Evolutionary conservation across 2,797 vertebrate genomes (phyloP), one percentile per base, ranked within the genome.

Genomic region (Anomalospiza imberbis): DNA sequence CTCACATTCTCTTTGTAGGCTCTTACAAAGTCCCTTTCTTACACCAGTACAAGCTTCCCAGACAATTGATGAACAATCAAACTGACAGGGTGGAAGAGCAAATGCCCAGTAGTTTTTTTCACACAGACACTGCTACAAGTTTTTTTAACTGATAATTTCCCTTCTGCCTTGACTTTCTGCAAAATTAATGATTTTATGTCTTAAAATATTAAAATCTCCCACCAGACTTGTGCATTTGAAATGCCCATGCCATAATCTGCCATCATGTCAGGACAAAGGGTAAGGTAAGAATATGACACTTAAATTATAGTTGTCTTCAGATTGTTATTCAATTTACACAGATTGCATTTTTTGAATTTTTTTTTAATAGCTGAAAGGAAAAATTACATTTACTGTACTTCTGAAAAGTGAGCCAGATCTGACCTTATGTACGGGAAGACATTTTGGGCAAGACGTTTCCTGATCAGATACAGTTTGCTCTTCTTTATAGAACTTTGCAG

Each of bases 111-210:
- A 81, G 93, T 93, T 94, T 91, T 96, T 97, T 95, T 91, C 88
- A 88, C 48, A 88, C 21, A 97, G 94, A 95, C 96, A 95, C 13
- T 72, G 53, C 75, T 96, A 79, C 70, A 94, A 92, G 79, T 45
- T 89, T 96, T 85, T 97, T 95, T 89, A 83, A 96, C 89, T 92
- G 95, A 94, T 93, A 91, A 96, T 97, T 97, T 97, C 79, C 89
- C 94, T 97, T 97, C 57, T 90, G 91, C 93, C 97, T 78, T 58
- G 85, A 94, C 76, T 95, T 97, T 95, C 91, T 97, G 95, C 79
- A 98, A 98, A 97, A 98, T 97, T 98, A 97, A 98, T 98, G 97
- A 96, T 89, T 97, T 82, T 88, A 44, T 95, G 96, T 96, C 95
- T 96, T 97, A 91, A 97, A 97, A 97, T 96, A 97, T 97, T 95